phyloP scores from a whole-genome alignment of 1,140 invertebrate genomes.

The Diabrotica undecimpunctata region DNA sequence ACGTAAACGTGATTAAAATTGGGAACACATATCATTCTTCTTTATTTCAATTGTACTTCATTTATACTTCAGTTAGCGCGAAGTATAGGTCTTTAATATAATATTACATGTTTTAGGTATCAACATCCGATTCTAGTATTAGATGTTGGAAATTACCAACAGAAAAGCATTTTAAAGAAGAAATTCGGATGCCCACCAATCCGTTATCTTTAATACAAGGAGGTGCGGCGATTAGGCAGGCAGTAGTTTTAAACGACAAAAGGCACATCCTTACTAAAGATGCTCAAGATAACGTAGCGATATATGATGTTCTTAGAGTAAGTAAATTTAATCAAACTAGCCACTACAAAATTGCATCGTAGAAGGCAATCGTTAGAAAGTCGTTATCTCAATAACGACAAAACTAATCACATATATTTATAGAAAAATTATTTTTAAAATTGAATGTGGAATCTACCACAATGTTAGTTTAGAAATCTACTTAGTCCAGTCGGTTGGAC shows the following conservation, averaged over 20 bases:
- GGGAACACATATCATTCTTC: no score
- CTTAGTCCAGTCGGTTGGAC: no score
- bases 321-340: slow-evolving; percentile 8
- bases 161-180: slow-evolving; percentile 48
- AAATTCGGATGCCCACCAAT: slow-evolving; percentile 49
- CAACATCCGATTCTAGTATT: slow-evolving; percentile 77
- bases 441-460: no score
- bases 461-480: no score
- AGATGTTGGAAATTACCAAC: slow-evolving; percentile 63
- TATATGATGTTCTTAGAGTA: slow-evolving; percentile 95
- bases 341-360: no score
- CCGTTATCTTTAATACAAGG: slow-evolving; percentile 48
- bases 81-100: no score
- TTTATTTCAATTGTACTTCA: no score
- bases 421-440: no score
- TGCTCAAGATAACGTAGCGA: slow-evolving; percentile 89
- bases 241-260: slow-evolving; percentile 90
- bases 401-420: neutral
- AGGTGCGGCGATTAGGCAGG: slow-evolving; percentile 42
- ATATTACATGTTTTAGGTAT: slow-evolving; percentile 37
- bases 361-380: no score
- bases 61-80: no score
- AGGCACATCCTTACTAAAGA: slow-evolving; percentile 96
- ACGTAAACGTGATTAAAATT: no score
- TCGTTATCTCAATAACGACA: neutral